Base-by-base conservation (phyloP, 2,113 vertebrate genomes). In the Poecilia latipinna region DNA sequence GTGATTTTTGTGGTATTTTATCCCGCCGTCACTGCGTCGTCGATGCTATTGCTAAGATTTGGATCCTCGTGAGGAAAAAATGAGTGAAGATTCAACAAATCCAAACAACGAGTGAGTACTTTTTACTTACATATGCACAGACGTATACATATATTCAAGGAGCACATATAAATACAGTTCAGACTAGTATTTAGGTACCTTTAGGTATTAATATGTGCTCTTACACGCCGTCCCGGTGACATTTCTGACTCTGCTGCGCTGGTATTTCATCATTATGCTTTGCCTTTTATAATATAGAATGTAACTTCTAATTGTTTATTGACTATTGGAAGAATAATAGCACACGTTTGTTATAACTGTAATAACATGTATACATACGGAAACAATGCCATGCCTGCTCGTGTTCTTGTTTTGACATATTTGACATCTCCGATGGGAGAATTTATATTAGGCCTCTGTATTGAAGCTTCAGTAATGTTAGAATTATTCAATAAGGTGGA, bases 61-160 rank as follows among this genome's bases (percentile, higher is more conserved):
- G 94, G 91, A 94, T 95, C 96, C 86, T 96, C 95, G 95, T 98
- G 96, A 98, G 96, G 96, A 96, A 95, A 94, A 98, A 96, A 98
- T 98, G 97, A 98, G 96, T 96, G 97, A 98, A 96, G 97, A 98
- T 95, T 96, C 97, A 96, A 96, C 96, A 95, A 95, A 96, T 96
- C 95, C 96, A 96, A 96, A 97, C 95, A 95, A 96, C 95, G 97
- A 98, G 97, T 98, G 94, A 98, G 97, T 94, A 68, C 17, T 44
- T 8, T 65, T 69, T 33, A 29, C 1, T 2, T 48, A 15, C n/a
- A 8, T 12, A 8, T 69, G 17, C 26, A 31, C 68, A 62, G 11
- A 61, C 13, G 64, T 61, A 62, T 33, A 24, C 12, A 35, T 11
- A 37, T 42, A 42, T 24, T 66, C 35, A 37, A 24, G 17, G 8